Evolutionary conservation across 2,797 vertebrate species (phyloP).

Genomic region (Mionectes olivaceus): DNA sequence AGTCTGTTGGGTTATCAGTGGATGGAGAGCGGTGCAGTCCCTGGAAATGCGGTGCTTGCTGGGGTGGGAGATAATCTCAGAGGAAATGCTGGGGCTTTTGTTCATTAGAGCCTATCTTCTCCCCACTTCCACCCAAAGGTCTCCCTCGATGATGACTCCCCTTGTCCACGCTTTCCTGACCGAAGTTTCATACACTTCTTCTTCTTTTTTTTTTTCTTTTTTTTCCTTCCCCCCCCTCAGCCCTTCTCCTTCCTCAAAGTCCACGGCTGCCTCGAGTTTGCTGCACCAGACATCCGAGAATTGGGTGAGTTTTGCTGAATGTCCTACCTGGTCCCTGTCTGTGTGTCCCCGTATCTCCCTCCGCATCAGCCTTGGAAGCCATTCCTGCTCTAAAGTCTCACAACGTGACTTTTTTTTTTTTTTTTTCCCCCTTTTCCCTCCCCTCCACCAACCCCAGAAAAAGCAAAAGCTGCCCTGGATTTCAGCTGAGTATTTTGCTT

Average conservation of each 20-base stretch:
- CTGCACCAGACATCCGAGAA: constrained; percentile 74
- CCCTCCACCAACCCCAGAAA: neutral
- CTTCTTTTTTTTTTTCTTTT: too few relatives aligned
- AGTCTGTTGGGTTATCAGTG: neutral
- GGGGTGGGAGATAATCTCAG: neutral
- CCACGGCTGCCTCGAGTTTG: constrained; percentile 65
- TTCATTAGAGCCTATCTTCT: neutral
- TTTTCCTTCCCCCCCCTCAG: constrained; percentile 22
- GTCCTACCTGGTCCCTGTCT: neutral
- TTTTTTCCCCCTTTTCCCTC: too few relatives aligned
- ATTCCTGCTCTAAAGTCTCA: neutral
- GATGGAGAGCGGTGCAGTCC: neutral
- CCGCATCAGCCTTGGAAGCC: neutral
- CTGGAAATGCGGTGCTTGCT: neutral
- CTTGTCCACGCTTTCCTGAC: constrained; percentile 27
- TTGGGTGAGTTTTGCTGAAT: constrained; percentile 78
- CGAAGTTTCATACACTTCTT: constrained; percentile 47
- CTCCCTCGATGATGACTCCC: neutral
- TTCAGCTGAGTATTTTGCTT: constrained; percentile 1
- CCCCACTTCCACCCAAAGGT: neutral
- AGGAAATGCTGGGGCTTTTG: neutral
- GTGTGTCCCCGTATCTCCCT: neutral
- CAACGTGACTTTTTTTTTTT: neutral
- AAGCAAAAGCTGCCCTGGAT: neutral
- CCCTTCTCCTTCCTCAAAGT: constrained; percentile 75